A percentile compares a stretch with the other conserved stretches of the same genome.
phyloP scores from a whole-genome alignment of 2,888 invertebrate genomes.

The Trichogramma evanescens region DNA sequence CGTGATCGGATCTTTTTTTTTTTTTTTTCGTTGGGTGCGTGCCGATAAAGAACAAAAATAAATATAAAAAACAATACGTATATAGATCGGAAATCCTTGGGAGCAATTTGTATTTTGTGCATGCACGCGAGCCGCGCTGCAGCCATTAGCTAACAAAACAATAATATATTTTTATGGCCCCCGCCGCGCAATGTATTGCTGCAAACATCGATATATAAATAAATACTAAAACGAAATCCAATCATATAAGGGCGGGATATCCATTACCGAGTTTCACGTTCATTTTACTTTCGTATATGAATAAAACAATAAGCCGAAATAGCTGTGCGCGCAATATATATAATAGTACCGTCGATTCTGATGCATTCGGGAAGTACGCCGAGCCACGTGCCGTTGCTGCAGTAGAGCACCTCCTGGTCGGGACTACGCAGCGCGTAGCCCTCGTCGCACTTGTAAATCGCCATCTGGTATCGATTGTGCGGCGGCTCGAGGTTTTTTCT shows the following conservation, averaged over 20 bases:
- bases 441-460: slow-evolving; percentile 51
- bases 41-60: too few relatives aligned
- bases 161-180: too few relatives aligned
- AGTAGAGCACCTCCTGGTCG: slow-evolving; percentile 50
- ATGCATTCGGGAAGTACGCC: slow-evolving; percentile 51
- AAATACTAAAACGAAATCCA: not conserved
- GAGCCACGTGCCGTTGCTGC: slow-evolving; percentile 52
- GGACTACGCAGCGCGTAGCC: slow-evolving; percentile 48
- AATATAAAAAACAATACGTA: too few relatives aligned
- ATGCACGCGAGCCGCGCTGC: too few relatives aligned
- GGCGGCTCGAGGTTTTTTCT: slow-evolving; percentile 14
- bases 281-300: not conserved
- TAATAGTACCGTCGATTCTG: slow-evolving; percentile 17
- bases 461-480: slow-evolving; percentile 40
- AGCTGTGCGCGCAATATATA: not conserved
- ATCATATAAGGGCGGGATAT: not conserved
- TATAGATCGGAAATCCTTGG: too few relatives aligned
- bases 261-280: not conserved
- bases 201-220: not conserved
- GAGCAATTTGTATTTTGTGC: too few relatives aligned
- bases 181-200: not conserved
- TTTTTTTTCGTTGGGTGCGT: too few relatives aligned
- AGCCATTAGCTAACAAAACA: too few relatives aligned
- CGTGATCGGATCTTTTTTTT: too few relatives aligned
- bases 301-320: not conserved